phyloP scores from a whole-genome alignment of 2,113 vertebrate species.

The Hydrochoerus hydrochaeris region DNA sequence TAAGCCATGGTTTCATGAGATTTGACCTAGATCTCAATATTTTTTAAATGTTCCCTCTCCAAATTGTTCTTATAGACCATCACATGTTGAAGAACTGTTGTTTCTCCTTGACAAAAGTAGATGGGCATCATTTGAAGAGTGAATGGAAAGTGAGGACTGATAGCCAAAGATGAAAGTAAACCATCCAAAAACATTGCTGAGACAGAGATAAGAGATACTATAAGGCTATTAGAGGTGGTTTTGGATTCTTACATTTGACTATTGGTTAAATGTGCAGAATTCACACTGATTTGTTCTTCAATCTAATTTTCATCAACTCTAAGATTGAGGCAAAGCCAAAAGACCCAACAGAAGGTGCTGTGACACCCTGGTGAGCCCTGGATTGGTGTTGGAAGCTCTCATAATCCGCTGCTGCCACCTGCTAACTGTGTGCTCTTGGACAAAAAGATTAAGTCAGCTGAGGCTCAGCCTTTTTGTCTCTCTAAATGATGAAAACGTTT shows the following conservation, averaged over 20 bases:
- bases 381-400: neutral
- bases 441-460: neutral
- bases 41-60: neutral
- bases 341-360: neutral
- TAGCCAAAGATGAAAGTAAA: neutral
- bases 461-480: neutral
- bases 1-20: neutral
- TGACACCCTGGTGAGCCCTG: no score
- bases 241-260: neutral
- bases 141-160: neutral
- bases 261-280: neutral
- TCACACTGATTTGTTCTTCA: neutral
- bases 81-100: neutral
- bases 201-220: neutral
- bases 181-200: neutral
- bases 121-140: neutral
- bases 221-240: neutral
- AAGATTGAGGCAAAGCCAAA: neutral
- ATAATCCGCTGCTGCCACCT: neutral
- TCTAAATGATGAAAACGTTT: neutral
- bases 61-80: neutral
- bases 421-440: neutral
- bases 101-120: neutral
- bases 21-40: neutral
- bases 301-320: neutral